phyloP scores from a whole-genome alignment of 1,140 invertebrate species.

The Pinna nobilis region DNA sequence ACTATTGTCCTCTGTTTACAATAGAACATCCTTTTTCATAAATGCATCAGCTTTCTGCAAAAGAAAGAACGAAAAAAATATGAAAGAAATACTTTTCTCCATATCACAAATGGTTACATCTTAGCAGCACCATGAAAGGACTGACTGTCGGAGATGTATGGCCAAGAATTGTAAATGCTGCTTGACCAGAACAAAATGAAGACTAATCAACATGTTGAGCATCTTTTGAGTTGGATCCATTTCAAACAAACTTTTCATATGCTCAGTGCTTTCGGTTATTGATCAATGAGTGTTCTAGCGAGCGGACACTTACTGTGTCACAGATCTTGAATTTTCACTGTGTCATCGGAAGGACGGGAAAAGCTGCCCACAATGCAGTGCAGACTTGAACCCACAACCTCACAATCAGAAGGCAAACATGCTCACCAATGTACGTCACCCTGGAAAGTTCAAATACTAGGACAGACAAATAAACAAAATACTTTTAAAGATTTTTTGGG shows the following conservation, averaged over 20 bases:
- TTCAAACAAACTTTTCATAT: too few species aligned
- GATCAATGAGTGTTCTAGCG: too few species aligned
- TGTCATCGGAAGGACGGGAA: too few species aligned
- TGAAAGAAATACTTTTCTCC: background rate
- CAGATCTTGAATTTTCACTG: too few species aligned
- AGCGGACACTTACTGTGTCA: too few species aligned
- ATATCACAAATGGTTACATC: background rate
- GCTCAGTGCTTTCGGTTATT: too few species aligned
- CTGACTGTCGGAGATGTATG: background rate
- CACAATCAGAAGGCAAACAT: too few species aligned
- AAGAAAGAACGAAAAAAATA: conserved; percentile 16
- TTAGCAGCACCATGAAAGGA: background rate
- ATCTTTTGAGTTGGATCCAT: background rate
- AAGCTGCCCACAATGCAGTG: too few species aligned
- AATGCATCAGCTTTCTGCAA: conserved; percentile 52
- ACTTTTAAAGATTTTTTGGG: background rate
- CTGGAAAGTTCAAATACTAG: too few species aligned
- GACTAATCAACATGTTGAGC: background rate
- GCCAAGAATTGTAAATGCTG: background rate
- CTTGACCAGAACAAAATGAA: conserved; percentile 6
- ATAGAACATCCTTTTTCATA: conserved; percentile 37
- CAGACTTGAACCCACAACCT: too few species aligned
- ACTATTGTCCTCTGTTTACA: background rate
- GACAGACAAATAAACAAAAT: too few species aligned
- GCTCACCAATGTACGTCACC: too few species aligned